phyloP scores from a whole-genome alignment of 64 coral and sea anemone species.

The Cladopsammia gracilis region DNA sequence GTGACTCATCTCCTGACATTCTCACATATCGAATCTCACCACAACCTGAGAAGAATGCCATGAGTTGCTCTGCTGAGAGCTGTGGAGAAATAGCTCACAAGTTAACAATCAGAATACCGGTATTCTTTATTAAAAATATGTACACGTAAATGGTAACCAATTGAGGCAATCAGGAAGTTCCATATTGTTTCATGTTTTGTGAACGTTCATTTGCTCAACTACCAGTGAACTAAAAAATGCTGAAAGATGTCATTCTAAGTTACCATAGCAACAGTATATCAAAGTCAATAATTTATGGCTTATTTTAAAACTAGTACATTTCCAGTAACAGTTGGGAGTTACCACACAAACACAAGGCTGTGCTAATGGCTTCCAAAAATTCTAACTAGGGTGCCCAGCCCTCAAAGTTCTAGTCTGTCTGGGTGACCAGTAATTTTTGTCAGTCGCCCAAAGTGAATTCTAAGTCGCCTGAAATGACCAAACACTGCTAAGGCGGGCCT shows the following conservation, averaged over 20 bases:
- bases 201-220: slow-evolving; percentile 60
- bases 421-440: too few relatives aligned
- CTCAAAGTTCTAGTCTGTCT: too few relatives aligned
- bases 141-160: too few relatives aligned
- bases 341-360: slow-evolving; percentile 19
- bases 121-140: too few relatives aligned
- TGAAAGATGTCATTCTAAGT: slow-evolving; percentile 46
- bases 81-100: slow-evolving; percentile 21
- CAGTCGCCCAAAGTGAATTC: too few relatives aligned
- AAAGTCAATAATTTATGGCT: slow-evolving; percentile 58
- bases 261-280: slow-evolving; percentile 62
- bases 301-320: slow-evolving; percentile 62
- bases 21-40: slow-evolving; percentile 95
- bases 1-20: slow-evolving; percentile 83
- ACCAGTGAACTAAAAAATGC: slow-evolving; percentile 55
- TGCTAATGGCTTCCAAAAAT: slow-evolving; percentile 54
- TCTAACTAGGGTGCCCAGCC: too few relatives aligned
- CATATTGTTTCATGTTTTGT: slow-evolving; percentile 25
- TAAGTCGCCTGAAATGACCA: background rate
- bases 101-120: background rate
- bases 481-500: too few relatives aligned
- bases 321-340: slow-evolving; percentile 45
- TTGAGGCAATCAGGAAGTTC: too few relatives aligned
- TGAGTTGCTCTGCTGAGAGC: slow-evolving; percentile 92
- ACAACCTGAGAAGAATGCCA: slow-evolving; percentile 99